Evolutionary conservation across 2,888 invertebrate genomes (phyloP).

Genomic region (Callimorpha dominula): DNA sequence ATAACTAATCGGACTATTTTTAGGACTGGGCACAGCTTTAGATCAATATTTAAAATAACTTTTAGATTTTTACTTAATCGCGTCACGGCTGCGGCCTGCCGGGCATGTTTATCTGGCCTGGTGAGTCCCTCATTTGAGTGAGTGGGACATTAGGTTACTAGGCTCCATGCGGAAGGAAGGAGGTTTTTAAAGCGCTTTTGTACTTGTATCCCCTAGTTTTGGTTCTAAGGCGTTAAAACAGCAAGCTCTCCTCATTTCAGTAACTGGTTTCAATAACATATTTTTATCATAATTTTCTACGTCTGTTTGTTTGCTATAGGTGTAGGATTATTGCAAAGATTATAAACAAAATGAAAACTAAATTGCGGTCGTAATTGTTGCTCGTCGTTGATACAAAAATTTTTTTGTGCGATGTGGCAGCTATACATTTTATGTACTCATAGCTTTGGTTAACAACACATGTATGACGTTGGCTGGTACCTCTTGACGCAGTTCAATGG

Average conservation of each 20-base stretch:
- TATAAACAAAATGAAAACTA: too few species aligned
- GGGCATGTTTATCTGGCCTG: background rate
- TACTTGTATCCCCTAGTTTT: background rate
- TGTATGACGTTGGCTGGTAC: background rate
- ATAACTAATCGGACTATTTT: slow-evolving; percentile 17
- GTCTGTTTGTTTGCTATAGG: background rate
- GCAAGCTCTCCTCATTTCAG: too few species aligned
- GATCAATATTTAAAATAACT: slow-evolving; percentile 15
- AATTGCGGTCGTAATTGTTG: too few species aligned
- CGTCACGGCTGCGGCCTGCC: background rate
- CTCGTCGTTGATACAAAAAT: too few species aligned
- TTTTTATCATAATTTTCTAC: too few species aligned
- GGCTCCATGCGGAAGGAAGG: background rate
- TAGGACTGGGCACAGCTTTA: background rate
- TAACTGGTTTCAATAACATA: too few species aligned
- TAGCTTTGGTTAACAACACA: background rate
- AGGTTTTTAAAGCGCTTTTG: background rate
- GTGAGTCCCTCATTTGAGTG: background rate
- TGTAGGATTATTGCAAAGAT: background rate
- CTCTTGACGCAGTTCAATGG: background rate
- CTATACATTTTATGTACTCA: background rate
- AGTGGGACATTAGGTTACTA: background rate
- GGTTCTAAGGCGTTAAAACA: background rate
- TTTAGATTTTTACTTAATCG: background rate
- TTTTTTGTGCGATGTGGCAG: too few species aligned